A percentile compares a stretch with the other conserved stretches of the same genome.
These are phyloP conservation scores for Hyles lineata DNA, from an alignment of 2,888 invertebrate genomes.

Conservation along the genomic window DNA sequence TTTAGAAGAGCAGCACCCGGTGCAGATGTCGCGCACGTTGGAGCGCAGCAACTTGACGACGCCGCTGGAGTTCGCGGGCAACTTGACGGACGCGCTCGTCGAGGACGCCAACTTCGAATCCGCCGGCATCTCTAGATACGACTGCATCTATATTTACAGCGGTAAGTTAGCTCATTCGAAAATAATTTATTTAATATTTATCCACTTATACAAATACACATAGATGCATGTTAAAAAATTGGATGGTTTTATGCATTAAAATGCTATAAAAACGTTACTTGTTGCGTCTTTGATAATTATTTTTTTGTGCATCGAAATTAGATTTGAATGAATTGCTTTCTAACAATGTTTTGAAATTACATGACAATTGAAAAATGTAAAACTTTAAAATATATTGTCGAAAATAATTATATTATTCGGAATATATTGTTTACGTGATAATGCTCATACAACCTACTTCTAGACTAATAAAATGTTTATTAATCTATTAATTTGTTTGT, in stretches of 20 bases:
- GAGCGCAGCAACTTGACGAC: conserved; percentile 40
- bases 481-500: background rate
- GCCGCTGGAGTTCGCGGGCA: conserved; percentile 40
- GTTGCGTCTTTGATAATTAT: too few species aligned
- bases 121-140: conserved; percentile 63
- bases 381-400: too few species aligned
- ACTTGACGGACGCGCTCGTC: conserved; percentile 50
- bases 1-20: conserved; percentile 73
- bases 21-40: conserved; percentile 38
- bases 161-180: conserved; percentile 66
- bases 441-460: background rate
- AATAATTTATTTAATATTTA: conserved; percentile 43
- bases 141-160: conserved; percentile 79
- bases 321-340: too few species aligned
- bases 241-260: too few species aligned
- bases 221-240: too few species aligned
- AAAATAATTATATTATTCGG: too few species aligned
- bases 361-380: too few species aligned
- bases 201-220: too few species aligned
- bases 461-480: background rate
- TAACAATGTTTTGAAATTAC: too few species aligned
- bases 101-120: conserved; percentile 52
- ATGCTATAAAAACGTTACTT: background rate
- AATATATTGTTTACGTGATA: too few species aligned
- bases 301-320: too few species aligned